Percentiles rank a stretch among this genome's conserved stretches.
Conservation (phyloP, 2,888 invertebrate genomes). For the Pyrochroa serraticornis region DNA sequence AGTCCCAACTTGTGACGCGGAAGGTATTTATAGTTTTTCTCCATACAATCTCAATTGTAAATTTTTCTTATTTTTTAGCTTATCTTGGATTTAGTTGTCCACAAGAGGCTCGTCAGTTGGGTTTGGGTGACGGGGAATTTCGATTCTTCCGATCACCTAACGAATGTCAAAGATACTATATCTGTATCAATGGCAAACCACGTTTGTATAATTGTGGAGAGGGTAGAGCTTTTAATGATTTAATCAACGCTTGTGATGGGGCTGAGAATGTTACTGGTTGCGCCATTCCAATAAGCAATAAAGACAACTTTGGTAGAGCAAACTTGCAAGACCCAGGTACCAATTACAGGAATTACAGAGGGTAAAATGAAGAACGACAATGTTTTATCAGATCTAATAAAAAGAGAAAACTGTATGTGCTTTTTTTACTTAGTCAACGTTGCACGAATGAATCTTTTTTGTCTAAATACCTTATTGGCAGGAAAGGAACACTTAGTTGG, state of each 20-base stretch:
- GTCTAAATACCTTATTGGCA: too few species aligned
- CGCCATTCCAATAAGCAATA: constrained; percentile 49
- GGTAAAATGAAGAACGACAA: too few species aligned
- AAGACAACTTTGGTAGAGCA: background rate
- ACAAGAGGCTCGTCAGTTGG: constrained; percentile 58
- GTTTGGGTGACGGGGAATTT: constrained; percentile 59
- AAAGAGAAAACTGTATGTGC: too few species aligned
- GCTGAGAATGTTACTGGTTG: constrained; percentile 81
- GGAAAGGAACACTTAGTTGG: background rate
- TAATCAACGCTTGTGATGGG: constrained; percentile 74
- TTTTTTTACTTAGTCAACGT: too few species aligned
- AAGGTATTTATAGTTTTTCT: constrained; percentile 64
- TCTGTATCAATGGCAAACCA: constrained; percentile 77
- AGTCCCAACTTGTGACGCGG: constrained; percentile 79
- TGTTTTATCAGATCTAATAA: too few species aligned
- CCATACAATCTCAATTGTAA: background rate
- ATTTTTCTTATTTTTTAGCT: constrained; percentile 61
- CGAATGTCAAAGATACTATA: constrained; percentile 80
- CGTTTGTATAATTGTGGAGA: constrained; percentile 78
- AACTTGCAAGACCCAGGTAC: too few species aligned
- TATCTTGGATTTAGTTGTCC: constrained; percentile 84
- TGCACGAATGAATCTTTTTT: too few species aligned
- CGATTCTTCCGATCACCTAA: constrained; percentile 63
- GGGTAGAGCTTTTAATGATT: constrained; percentile 78
- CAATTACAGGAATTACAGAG: too few species aligned